phyloP scores from a whole-genome alignment of 2,797 vertebrate species.

The Neosalanx taihuensis region DNA sequence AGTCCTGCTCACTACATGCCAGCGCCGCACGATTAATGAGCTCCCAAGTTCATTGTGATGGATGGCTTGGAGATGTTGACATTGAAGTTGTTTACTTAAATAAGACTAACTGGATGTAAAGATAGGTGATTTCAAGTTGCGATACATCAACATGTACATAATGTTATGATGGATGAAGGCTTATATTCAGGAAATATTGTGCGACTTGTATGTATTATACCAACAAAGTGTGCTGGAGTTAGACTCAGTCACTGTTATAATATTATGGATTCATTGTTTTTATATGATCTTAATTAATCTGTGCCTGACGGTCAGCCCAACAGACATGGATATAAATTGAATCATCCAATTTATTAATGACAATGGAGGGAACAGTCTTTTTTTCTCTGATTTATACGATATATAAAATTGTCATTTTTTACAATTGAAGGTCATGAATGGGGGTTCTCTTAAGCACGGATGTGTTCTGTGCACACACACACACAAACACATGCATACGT shows the following conservation, averaged over 20 bases:
- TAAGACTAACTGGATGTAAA: constrained; percentile 28
- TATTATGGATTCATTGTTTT: constrained; percentile 46
- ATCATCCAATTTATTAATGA: constrained; percentile 72
- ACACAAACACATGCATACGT: neutral
- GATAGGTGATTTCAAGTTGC: neutral
- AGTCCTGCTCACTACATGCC: neutral
- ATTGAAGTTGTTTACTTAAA: constrained; percentile 29
- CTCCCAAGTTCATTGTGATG: constrained; percentile 27
- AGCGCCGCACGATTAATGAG: constrained; percentile 47
- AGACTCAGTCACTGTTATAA: too few relatives aligned
- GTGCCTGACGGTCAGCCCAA: too few relatives aligned
- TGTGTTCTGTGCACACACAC: constrained; percentile 40
- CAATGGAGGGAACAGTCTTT: constrained; percentile 65
- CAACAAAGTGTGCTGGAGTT: constrained; percentile 2
- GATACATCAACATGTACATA: constrained; percentile 21
- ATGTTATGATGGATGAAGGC: constrained; percentile 9
- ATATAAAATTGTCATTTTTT: constrained; percentile 79
- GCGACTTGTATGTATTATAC: neutral
- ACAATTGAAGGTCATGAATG: constrained; percentile 65
- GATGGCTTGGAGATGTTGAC: constrained; percentile 35
- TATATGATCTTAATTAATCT: too few relatives aligned
- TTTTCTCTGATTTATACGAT: constrained; percentile 59
- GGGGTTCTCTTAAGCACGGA: constrained; percentile 72
- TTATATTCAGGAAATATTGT: neutral
- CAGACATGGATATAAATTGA: too few relatives aligned